Evolutionary conservation across 2,888 invertebrate genomes (phyloP), one percentile per base, ranked within the genome.

Genomic region (Laspeyria flexula): DNA sequence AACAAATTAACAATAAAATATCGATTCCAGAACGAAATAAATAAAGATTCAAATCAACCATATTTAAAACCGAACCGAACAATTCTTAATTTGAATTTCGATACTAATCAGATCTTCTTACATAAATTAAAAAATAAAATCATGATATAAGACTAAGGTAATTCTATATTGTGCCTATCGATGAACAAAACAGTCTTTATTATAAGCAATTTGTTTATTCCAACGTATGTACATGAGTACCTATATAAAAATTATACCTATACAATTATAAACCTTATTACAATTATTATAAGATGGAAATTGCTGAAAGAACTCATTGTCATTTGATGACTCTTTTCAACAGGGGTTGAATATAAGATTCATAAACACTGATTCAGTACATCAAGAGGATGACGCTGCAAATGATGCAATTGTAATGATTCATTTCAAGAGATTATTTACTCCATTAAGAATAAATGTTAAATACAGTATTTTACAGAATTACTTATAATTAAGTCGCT

Each of bases 391-490:
- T 3, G 31, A 21, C 31, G 38, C 42, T 29, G 34, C 21, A 35
- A 27, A 41, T 45, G 51, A 51, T 44, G 50, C 21, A 50, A 34
- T 34, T 35, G 13, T 49, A 6, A 7, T 25, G 43, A 49, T n/a
- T 49, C 43, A 44, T 40, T 27, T 25, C 3, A 45, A 23, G 15
- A 7, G 7, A 18, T 38, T n/a, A n/a, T 10, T 10, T 10, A 13
- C n/a, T 7, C 13, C 0, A 18, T 18, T 18, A 5, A 18, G 5
- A 18, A 18, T 18, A 18, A 18, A n/a, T n/a, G n/a, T n/a, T n/a
- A n/a, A n/a, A n/a, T n/a, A n/a, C n/a, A n/a, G n/a, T n/a, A n/a
- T n/a, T n/a, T n/a, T n/a, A n/a, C n/a, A n/a, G n/a, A n/a, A n/a
- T n/a, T n/a, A n/a, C n/a, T n/a, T n/a, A n/a, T n/a, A n/a, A n/a